phyloP scores from a whole-genome alignment of 1,140 invertebrate genomes.

The Mycetomoellerius zeteki region DNA sequence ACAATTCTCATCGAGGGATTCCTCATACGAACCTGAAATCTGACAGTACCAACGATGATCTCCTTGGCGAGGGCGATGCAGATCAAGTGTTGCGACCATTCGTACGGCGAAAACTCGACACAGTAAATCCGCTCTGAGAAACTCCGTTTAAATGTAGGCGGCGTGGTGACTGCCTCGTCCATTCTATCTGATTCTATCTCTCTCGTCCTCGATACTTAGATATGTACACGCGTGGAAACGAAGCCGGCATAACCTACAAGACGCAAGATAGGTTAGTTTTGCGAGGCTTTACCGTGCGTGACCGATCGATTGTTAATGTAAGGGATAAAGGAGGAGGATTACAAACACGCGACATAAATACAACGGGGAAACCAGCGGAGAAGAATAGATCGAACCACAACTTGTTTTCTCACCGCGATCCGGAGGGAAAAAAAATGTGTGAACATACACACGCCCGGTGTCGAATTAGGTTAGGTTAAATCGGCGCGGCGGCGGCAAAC shows the following conservation, averaged over 20 bases:
- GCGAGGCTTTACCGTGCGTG: too few species aligned
- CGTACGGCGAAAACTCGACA: slow-evolving; percentile 87
- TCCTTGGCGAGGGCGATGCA: slow-evolving; percentile 85
- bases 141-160: slow-evolving; percentile 81
- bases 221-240: not conserved
- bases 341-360: not conserved
- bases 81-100: slow-evolving; percentile 87
- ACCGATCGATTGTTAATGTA: not conserved
- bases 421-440: not conserved
- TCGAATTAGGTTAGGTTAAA: slow-evolving; percentile 44
- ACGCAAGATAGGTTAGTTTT: not conserved
- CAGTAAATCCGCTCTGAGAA: slow-evolving; percentile 84
- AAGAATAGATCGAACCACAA: not conserved
- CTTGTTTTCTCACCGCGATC: not conserved
- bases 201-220: not conserved
- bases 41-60: slow-evolving; percentile 84
- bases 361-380: too few species aligned
- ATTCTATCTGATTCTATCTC: slow-evolving; percentile 80
- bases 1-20: not conserved
- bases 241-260: slow-evolving; percentile 74
- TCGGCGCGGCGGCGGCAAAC: not conserved
- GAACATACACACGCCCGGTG: not conserved
- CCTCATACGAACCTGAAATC: slow-evolving; percentile 82
- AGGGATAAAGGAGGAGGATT: not conserved
- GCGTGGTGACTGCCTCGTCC: slow-evolving; percentile 82